Evolutionary conservation across 2,888 invertebrate genomes (phyloP).

Genomic region (Drosophila rellima): DNA sequence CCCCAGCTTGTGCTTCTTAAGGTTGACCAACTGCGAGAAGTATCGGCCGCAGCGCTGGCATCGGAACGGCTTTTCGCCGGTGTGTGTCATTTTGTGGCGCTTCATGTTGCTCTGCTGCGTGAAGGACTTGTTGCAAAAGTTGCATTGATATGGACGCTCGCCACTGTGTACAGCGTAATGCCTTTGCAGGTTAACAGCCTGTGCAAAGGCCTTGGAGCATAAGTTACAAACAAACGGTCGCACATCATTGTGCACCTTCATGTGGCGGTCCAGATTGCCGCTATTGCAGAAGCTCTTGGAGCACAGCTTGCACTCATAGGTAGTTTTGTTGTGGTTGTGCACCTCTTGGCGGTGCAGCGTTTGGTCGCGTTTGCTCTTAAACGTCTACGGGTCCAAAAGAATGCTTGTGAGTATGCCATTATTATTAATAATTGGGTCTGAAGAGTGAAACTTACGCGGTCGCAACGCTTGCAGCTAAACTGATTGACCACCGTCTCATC

Average conservation of each 20-base stretch:
- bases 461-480: constrained; percentile 77
- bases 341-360: constrained; percentile 84
- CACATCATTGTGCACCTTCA: constrained; percentile 85
- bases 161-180: constrained; percentile 85
- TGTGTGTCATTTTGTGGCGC: constrained; percentile 85
- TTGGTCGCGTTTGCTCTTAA: constrained; percentile 84
- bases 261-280: constrained; percentile 85
- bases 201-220: constrained; percentile 84
- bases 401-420: constrained; percentile 5
- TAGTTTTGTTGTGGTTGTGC: constrained; percentile 84
- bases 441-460: constrained; percentile 65
- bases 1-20: constrained; percentile 85
- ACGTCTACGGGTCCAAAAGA: constrained; percentile 66
- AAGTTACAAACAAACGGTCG: constrained; percentile 83
- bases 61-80: constrained; percentile 85
- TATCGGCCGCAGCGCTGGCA: constrained; percentile 85
- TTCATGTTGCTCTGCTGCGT: constrained; percentile 85
- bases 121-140: constrained; percentile 84
- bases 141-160: constrained; percentile 84
- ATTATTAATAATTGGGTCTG: background rate
- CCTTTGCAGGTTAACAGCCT: constrained; percentile 84
- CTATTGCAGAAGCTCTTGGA: constrained; percentile 85
- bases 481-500: constrained; percentile 73
- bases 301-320: constrained; percentile 84
- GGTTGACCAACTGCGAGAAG: constrained; percentile 85